Evolutionary conservation across 2,888 invertebrate species (phyloP).

Genomic region (Rotaria socialis): DNA sequence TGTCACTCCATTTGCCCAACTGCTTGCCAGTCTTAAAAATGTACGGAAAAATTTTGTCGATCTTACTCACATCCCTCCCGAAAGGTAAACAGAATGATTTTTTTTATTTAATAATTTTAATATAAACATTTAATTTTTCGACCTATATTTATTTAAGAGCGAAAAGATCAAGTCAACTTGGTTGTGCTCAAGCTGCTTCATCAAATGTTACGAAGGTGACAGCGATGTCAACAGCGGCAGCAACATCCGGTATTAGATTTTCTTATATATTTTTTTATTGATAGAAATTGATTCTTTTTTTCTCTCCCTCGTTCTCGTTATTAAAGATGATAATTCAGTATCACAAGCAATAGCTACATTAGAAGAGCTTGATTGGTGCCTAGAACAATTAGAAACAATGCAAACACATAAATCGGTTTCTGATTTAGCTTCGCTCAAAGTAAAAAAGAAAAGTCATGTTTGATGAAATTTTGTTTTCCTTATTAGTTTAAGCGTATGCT

Average conservation of each 20-base stretch:
- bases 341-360: constrained; percentile 80
- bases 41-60: constrained; percentile 94
- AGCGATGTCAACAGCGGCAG: background rate
- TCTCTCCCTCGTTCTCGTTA: too few species aligned
- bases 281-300: too few species aligned
- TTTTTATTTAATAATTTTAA: too few species aligned
- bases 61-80: constrained; percentile 73
- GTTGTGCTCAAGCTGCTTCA: background rate
- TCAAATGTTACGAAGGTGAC: background rate
- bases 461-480: constrained; percentile 49
- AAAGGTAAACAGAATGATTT: constrained; percentile 37
- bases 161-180: background rate
- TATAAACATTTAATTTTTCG: background rate
- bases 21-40: constrained; percentile 93
- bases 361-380: constrained; percentile 98
- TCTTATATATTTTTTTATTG: background rate
- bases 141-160: background rate
- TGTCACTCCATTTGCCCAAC: constrained; percentile 99
- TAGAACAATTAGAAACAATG: constrained; percentile 98
- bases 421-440: constrained; percentile 99
- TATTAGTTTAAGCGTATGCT: constrained; percentile 96
- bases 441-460: constrained; percentile 58
- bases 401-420: constrained; percentile 98
- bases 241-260: background rate
- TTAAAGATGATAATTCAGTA: background rate